phyloP scores from a whole-genome alignment of 2,888 invertebrate species.

The Chironomus tentans region DNA sequence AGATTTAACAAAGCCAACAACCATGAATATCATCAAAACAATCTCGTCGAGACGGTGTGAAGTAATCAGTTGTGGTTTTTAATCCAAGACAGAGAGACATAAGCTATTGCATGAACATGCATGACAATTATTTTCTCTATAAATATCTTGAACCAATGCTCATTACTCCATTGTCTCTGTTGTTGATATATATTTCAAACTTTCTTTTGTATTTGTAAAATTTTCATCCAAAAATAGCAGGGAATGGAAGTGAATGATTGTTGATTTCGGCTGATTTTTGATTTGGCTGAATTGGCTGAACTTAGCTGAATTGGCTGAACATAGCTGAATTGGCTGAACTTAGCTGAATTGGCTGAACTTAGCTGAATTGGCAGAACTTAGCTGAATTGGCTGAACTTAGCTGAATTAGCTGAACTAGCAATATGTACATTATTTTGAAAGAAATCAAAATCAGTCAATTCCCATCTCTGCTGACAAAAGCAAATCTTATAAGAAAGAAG shows the following conservation, averaged over 20 bases:
- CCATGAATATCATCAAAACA: slow-evolving; percentile 27
- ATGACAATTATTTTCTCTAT: background rate
- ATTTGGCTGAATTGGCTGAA: too few relatives aligned
- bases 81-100: too few relatives aligned
- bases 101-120: too few relatives aligned
- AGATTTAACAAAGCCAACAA: slow-evolving; percentile 5
- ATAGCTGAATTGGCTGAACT: too few relatives aligned
- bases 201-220: background rate
- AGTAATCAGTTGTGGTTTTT: background rate
- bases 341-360: too few relatives aligned
- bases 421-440: too few relatives aligned
- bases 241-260: background rate
- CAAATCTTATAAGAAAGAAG: background rate
- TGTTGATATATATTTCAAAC: background rate
- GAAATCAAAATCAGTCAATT: too few relatives aligned
- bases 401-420: too few relatives aligned
- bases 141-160: background rate
- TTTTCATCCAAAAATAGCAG: too few relatives aligned
- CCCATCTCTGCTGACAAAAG: background rate
- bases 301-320: too few relatives aligned
- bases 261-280: background rate
- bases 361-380: too few relatives aligned
- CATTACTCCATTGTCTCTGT: background rate
- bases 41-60: background rate
- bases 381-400: too few relatives aligned